Base-by-base conservation (phyloP, 2,888 invertebrate genomes). In the Harpagoxenus sublaevis region DNA sequence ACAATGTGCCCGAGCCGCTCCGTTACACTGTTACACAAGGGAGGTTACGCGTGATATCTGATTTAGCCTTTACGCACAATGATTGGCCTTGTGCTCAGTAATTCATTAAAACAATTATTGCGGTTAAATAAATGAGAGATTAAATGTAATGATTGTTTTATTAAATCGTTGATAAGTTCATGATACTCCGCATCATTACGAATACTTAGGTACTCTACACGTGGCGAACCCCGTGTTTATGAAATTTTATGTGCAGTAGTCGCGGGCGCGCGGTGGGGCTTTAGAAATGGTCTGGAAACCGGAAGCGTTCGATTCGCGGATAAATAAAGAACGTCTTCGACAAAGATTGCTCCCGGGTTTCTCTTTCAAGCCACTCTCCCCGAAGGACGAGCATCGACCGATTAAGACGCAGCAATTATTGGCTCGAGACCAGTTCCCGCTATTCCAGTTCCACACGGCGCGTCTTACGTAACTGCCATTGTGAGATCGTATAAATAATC, bases 381-480 rank as follows among this genome's bases (percentile, higher is more conserved):
- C 88, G 89, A 89, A 90, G 91, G 89, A 88, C 90, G 87, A 91
- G 71, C 85, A 84, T 88, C 91, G 91, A 91, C 90, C 92, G 93
- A 93, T 93, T 92, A 92, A 92, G 89, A 90, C 87, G 85, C 84
- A 89, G 92, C 90, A 92, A 93, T 94, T 92, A 93, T 92, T 89
- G 90, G 89, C 88, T 89, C 86, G 88, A 92, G 92, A 93, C 93
- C 93, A 93, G 94, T 93, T 94, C 91, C 93, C 93, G 94, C 92
- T 94, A 93, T 94, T 93, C 93, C 93, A 94, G 93, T 93, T 94
- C 91, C 91, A 86, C 92, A 78, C 77, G 83, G 86, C 60, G 60
- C 55, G 60, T 60, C 79, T 94, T 94, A 92, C 90, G 90, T 91
- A 93, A 94, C 87, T 85, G 75, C 84, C 91, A 93, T 92, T 92